phyloP scores from a whole-genome alignment of 1,140 invertebrate species.

The Atta texana region DNA sequence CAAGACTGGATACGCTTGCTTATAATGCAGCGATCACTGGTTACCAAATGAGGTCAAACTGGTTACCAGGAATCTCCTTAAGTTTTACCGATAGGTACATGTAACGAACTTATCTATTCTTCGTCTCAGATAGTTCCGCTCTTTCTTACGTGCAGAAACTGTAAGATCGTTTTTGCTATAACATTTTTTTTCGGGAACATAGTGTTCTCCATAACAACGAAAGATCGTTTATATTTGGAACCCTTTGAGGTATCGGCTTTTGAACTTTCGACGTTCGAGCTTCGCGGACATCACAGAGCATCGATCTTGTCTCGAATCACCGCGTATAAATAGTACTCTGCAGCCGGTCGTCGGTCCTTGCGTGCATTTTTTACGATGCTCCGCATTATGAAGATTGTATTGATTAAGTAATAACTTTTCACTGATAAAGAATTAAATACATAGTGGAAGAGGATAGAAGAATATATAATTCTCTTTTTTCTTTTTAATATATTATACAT shows the following conservation, averaged over 20 bases:
- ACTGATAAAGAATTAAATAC: not conserved
- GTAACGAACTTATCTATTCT: not conserved
- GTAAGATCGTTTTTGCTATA: not conserved
- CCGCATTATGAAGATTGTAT: not conserved
- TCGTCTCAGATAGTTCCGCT: not conserved
- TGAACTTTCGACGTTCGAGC: conserved; percentile 35
- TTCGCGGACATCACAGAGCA: conserved; percentile 43
- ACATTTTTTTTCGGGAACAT: conserved; percentile 9
- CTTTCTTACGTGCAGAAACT: not conserved
- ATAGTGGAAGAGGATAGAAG: not conserved
- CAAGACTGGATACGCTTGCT: conserved; percentile 32
- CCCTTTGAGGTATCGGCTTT: conserved; percentile 44
- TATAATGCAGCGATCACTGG: conserved; percentile 43
- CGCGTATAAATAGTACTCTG: conserved; percentile 38
- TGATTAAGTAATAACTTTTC: not conserved
- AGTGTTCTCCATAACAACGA: not conserved
- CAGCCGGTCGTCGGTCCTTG: not conserved
- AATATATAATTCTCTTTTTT: not conserved
- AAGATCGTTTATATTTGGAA: conserved; percentile 47
- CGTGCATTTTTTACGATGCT: conserved; percentile 9
- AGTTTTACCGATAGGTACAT: conserved; percentile 11
- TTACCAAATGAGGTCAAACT: conserved; percentile 51
- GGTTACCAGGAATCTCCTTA: conserved; percentile 39
- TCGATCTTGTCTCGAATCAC: conserved; percentile 38
- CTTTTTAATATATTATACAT: not conserved